phyloP scores from a whole-genome alignment of 2,113 vertebrate genomes.

The Struthidea cinerea region DNA sequence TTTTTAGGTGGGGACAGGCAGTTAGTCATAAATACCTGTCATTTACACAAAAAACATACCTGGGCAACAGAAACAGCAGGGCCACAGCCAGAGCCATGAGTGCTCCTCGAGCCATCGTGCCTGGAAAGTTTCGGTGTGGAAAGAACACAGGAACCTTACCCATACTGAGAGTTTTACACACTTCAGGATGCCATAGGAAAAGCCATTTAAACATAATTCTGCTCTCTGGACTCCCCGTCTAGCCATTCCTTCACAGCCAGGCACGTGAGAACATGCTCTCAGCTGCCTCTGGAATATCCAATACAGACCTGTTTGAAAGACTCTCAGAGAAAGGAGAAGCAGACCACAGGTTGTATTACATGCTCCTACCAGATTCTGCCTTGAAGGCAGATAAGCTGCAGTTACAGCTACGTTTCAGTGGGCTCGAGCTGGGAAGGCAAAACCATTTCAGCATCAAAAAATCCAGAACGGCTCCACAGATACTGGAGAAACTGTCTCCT shows the following conservation, averaged over 20 bases:
- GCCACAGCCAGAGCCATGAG: background rate
- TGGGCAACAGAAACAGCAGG: background rate
- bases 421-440: background rate
- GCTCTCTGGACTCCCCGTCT: background rate
- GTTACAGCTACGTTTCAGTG: background rate
- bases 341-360: background rate
- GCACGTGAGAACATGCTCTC: rapidly evolving
- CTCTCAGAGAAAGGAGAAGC: background rate
- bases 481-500: background rate
- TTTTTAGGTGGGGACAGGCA: background rate
- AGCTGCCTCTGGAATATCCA: background rate
- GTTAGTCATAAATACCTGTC: background rate
- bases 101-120: background rate
- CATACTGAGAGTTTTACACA: background rate
- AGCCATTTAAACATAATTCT: background rate
- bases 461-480: background rate
- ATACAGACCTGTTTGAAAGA: background rate
- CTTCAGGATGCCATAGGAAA: background rate
- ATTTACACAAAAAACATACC: background rate
- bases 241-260: background rate
- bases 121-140: background rate
- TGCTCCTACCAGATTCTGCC: background rate
- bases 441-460: conserved; percentile 1
- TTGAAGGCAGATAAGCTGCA: background rate
- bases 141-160: background rate